Evolutionary conservation across 30 jellyfish, hydroid and myxozoan species (phyloP), one percentile per base, ranked within the genome.

Genomic region (Aurelia aurita): DNA sequence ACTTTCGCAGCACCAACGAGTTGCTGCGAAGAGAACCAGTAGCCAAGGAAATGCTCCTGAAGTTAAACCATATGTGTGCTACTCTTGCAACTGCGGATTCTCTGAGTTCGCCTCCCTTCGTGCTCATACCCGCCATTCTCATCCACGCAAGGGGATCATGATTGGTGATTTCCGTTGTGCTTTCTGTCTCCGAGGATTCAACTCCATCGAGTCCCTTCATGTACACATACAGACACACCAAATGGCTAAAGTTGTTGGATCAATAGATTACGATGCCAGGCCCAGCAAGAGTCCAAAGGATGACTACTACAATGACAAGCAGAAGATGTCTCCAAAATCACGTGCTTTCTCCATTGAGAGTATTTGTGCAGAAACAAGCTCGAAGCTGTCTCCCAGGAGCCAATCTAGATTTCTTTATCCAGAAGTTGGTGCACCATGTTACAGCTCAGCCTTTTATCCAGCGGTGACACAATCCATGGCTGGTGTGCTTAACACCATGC

Each of bases 81-180:
- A 80, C 67, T 73, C 93, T 1, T 94, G 99, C 79, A 89, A 89
- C 87, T 84, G 97, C 51, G 99, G 99, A 10, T 94, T 94, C 67
- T 96, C 87, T 0, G 96, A 80, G 53, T 79, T 85, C 53, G 57
- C 78, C 77, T 94, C 99, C 20, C 86, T 94, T 49, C 85, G 90
- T 16, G 97, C 99, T n/a, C 99, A 94, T 71, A 95, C 73, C 58
- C 96, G 99, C 15, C 97, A 94, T 74, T 94, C 99, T 11, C 99
- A 94, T 65, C 96, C 97, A 1, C 84, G 92, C 51, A 94, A 86
- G 74, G 94, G 97, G 46, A 94, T 94, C 54, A 26, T 29, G 32
- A 44, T 46, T 47, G 97, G 93, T 4, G 80, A 58, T 26, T 94
- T 19, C 83, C 74, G 87, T 39, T 94, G 99, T 55, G 99, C 95